Percentiles rank a stretch among this genome's conserved stretches.
Conservation (phyloP, 2,888 invertebrate genomes). For the Hirtodrosophila trivittata region DNA sequence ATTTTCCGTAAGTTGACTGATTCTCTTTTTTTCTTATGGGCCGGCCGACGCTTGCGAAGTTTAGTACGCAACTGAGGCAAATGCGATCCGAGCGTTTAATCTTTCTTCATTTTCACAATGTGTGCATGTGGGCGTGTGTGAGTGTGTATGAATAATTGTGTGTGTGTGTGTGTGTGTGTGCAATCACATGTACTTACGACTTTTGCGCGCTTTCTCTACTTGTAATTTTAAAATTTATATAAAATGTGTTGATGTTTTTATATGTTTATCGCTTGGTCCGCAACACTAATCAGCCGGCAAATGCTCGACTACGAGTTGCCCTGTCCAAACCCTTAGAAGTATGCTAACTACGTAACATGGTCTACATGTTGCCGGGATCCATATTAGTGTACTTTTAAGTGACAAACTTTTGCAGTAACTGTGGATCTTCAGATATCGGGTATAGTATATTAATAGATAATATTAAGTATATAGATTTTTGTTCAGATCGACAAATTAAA, state of each 20-base stretch:
- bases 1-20: constrained; percentile 12
- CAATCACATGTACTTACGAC: constrained; percentile 54
- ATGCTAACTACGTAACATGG: constrained; percentile 4
- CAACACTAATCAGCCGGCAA: constrained; percentile 15
- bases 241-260: constrained; percentile 54
- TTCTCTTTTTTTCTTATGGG: constrained; percentile 7
- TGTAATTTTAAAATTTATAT: constrained; percentile 44
- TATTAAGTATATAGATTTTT: no score
- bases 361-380: no score
- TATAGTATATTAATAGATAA: no score
- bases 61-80: constrained; percentile 64
- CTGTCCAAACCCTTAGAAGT: constrained; percentile 17
- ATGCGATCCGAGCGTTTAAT: constrained; percentile 41
- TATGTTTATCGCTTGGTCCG: constrained; percentile 49
- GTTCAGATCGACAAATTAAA: no score
- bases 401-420: no score
- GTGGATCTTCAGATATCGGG: no score
- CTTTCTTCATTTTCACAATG: constrained; percentile 43
- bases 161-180: constrained; percentile 28
- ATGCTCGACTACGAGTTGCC: constrained; percentile 23
- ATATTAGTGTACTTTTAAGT: no score
- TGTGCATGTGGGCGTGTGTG: constrained; percentile 9
- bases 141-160: background rate
- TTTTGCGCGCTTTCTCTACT: constrained; percentile 67
- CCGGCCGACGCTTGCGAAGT: constrained; percentile 64